These are phyloP conservation scores for Neodiprion lecontei DNA, from an alignment of 1,140 invertebrate genomes.

Conservation along the genomic window DNA sequence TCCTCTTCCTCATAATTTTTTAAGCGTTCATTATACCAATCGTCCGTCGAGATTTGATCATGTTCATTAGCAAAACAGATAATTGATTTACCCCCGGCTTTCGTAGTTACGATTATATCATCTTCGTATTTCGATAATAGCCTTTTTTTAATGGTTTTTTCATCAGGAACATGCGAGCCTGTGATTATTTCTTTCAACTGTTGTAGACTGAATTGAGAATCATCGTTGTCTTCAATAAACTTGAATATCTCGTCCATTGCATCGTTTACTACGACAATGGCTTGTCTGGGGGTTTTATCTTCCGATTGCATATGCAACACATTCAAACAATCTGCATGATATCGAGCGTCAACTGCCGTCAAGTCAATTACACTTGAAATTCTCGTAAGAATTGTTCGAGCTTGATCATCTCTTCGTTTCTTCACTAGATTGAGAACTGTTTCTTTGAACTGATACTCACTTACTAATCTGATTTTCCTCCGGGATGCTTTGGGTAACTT, in stretches of 20 bases:
- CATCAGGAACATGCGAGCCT: neutral
- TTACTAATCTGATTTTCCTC: neutral
- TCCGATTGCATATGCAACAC: slow-evolving; percentile 8
- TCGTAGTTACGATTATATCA: neutral
- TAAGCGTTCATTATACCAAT: slow-evolving; percentile 12
- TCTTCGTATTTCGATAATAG: neutral
- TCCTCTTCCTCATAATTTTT: neutral
- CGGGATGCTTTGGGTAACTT: neutral
- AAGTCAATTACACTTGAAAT: neutral
- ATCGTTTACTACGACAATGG: slow-evolving; percentile 40
- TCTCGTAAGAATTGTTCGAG: slow-evolving; percentile 1
- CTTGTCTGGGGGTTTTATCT: slow-evolving; percentile 36
- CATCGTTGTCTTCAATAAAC: slow-evolving; percentile 50
- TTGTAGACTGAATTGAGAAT: slow-evolving; percentile 30
- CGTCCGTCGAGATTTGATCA: slow-evolving; percentile 20
- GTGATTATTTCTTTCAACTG: neutral
- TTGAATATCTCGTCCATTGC: slow-evolving; percentile 46
- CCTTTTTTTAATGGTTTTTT: neutral
- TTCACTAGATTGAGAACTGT: neutral
- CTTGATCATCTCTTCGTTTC: neutral
- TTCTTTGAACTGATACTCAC: neutral
- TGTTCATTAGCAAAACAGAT: neutral
- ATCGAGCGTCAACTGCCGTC: neutral
- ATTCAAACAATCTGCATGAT: neutral
- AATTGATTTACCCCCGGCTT: neutral